Conservation (phyloP, 2,113 vertebrate genomes). For the Indicator maculatus region DNA sequence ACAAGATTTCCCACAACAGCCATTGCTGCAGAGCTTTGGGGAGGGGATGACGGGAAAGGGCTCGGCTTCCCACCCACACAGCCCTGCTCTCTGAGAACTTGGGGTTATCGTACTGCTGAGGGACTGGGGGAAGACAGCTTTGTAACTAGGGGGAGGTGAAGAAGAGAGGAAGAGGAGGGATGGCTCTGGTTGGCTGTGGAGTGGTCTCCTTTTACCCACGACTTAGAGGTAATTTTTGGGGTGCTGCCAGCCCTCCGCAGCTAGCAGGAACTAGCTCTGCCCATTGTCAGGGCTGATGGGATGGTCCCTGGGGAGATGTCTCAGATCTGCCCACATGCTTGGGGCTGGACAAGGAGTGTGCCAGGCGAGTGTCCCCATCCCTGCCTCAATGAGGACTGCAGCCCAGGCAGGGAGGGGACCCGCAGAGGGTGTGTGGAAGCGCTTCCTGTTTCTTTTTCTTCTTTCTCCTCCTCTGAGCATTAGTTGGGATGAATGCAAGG, state of each 20-base stretch:
- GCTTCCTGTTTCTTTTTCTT: background rate
- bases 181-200: too few species aligned
- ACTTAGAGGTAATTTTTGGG: background rate
- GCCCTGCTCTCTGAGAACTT: background rate
- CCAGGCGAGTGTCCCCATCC: background rate
- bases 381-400: rapidly evolving
- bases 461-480: background rate
- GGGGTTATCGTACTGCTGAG: background rate
- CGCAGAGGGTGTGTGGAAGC: background rate
- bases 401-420: background rate
- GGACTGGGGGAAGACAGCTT: background rate
- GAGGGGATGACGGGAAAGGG: background rate
- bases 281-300: background rate
- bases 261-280: background rate
- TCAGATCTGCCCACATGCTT: rapidly evolving
- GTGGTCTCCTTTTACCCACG: background rate
- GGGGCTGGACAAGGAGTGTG: background rate
- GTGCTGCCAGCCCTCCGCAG: background rate
- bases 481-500: background rate
- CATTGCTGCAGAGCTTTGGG: background rate
- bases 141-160: background rate
- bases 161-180: background rate
- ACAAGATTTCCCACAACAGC: background rate
- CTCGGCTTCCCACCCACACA: background rate
- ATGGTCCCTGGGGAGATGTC: background rate